Conservation (phyloP, 1,140 invertebrate genomes). For the Brachionus asplanchnoidis region DNA sequence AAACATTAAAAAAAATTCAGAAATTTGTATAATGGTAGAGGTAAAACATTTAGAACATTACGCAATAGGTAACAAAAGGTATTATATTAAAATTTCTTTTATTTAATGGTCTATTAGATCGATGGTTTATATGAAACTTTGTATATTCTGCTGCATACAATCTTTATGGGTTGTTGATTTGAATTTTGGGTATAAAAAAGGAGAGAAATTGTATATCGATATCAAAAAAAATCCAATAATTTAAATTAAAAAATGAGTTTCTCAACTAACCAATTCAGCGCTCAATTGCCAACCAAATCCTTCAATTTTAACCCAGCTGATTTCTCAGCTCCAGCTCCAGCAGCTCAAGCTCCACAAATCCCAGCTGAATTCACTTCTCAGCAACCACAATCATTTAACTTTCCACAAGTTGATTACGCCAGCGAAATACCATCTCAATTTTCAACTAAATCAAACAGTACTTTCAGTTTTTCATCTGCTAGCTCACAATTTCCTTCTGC, state of each 20-base stretch:
- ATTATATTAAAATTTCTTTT: background rate
- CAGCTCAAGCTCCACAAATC: background rate
- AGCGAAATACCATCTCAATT: background rate
- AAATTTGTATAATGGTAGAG: background rate
- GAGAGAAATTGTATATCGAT: background rate
- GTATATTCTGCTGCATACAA: background rate
- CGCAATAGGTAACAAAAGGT: background rate
- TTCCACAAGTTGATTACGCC: background rate
- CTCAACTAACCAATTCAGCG: background rate
- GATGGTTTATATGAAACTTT: background rate
- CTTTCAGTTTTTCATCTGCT: background rate
- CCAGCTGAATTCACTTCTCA: background rate
- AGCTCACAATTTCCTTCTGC: background rate
- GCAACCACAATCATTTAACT: background rate
- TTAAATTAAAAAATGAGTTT: background rate
- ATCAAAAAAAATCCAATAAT: background rate
- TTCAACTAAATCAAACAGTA: background rate
- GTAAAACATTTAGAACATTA: background rate
- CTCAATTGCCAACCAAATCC: background rate
- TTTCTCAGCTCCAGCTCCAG: slow-evolving; percentile 1
- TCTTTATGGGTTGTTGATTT: slow-evolving; percentile 2
- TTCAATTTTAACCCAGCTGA: background rate
- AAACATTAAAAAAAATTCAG: background rate
- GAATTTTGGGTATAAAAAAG: background rate
- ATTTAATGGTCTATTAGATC: slow-evolving; percentile 2